phyloP scores from a whole-genome alignment of 2,113 vertebrate genomes.

The Lonchura striata region DNA sequence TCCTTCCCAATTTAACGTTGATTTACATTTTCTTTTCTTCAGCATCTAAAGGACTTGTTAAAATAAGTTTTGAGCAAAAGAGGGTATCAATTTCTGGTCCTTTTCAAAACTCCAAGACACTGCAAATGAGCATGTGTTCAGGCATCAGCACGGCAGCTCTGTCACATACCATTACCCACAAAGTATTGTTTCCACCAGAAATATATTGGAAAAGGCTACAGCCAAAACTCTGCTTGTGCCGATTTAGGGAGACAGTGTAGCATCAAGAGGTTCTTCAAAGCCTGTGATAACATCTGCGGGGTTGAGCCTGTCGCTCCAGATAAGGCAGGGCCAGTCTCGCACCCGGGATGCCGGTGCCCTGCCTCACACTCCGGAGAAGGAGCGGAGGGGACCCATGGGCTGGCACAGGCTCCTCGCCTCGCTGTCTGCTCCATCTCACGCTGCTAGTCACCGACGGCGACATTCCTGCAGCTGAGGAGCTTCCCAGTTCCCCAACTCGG shows the following conservation, averaged over 20 bases:
- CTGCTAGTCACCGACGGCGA: neutral
- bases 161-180: neutral
- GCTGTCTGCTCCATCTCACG: neutral
- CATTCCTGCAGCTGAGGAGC: neutral
- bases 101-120: neutral
- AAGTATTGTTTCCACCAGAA: neutral
- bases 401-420: neutral
- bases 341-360: neutral
- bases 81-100: neutral
- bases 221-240: neutral
- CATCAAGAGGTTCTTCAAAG: neutral
- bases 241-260: neutral
- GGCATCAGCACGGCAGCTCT: neutral
- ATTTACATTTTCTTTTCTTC: neutral
- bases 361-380: neutral
- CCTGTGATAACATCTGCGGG: neutral
- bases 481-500: neutral
- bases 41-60: neutral
- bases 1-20: neutral
- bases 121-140: neutral
- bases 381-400: fast-evolving
- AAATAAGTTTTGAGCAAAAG: neutral
- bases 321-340: fast-evolving
- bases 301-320: neutral
- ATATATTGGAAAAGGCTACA: neutral